These are phyloP conservation scores for Heliconius hermathena DNA, from an alignment of 1,140 invertebrate species.

Conservation along the genomic window DNA sequence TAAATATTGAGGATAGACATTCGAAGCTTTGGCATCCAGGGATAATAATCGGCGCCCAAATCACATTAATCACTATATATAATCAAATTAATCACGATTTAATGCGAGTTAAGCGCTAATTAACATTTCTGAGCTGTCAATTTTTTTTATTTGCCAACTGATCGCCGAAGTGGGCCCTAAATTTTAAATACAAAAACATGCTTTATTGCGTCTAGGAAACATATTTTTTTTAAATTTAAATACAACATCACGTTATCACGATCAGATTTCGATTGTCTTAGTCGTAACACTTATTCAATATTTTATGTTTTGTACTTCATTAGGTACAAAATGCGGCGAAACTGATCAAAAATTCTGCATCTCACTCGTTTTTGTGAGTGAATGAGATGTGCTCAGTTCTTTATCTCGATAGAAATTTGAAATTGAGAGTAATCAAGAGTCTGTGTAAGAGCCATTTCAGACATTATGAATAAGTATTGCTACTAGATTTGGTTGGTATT, in stretches of 20 bases:
- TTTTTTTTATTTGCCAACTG: not conserved
- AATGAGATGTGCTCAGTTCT: conserved; percentile 18
- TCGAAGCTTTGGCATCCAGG: not conserved
- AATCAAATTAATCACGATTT: not conserved
- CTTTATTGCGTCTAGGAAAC: conserved; percentile 37
- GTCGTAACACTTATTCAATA: conserved; percentile 2
- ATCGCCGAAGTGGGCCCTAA: not conserved
- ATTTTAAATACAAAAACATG: conserved; percentile 27
- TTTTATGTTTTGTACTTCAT: conserved; percentile 43
- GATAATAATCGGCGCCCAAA: not conserved
- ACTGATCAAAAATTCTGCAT: conserved; percentile 28
- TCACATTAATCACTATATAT: not conserved
- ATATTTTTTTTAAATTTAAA: conserved; percentile 13
- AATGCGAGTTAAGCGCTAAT: not conserved
- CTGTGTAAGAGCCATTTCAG: not conserved
- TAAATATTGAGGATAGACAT: conserved; percentile 7
- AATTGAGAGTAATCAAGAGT: not conserved
- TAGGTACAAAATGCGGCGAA: conserved; percentile 44
- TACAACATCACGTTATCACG: not conserved
- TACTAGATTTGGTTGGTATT: not conserved
- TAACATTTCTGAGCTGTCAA: not conserved
- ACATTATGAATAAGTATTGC: not conserved
- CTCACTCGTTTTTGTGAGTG: conserved; percentile 19
- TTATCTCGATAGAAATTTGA: not conserved
- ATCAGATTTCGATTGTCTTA: conserved; percentile 13